phyloP scores from a whole-genome alignment of 2,888 invertebrate genomes.

The Campoplex capitator region DNA sequence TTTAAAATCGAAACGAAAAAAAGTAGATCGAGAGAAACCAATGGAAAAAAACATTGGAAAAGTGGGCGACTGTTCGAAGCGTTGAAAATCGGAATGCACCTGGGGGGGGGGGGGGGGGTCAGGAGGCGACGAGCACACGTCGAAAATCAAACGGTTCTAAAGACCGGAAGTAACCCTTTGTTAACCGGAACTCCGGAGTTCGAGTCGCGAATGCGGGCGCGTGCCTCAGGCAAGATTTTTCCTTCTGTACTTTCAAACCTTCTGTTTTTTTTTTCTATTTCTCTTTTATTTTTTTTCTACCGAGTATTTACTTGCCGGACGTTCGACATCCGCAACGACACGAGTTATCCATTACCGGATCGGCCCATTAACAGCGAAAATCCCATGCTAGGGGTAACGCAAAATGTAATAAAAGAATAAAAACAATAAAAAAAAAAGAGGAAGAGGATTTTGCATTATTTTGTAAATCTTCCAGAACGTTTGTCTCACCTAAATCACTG shows the following conservation, averaged over 20 bases:
- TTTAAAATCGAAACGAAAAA: not conserved
- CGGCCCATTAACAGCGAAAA: constrained; percentile 36
- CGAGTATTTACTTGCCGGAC: constrained; percentile 35
- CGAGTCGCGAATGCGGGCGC: constrained; percentile 79
- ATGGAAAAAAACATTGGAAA: not conserved
- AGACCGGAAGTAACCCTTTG: constrained; percentile 76
- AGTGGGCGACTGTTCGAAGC: not conserved
- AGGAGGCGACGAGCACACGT: not conserved
- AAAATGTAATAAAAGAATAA: not conserved
- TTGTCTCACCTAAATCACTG: too few species aligned
- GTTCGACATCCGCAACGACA: constrained; percentile 71
- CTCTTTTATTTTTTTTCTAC: not conserved
- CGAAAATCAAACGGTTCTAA: constrained; percentile 2
- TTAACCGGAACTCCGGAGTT: constrained; percentile 70
- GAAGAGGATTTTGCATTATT: not conserved
- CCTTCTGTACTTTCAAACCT: constrained; percentile 36
- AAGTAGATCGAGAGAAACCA: not conserved
- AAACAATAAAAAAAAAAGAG: not conserved
- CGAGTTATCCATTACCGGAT: constrained; percentile 79
- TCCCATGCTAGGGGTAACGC: not conserved
- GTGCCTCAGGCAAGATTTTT: constrained; percentile 74
- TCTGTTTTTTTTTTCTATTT: constrained; percentile 10
- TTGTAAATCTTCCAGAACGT: not conserved
- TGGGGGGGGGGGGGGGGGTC: constrained; percentile 27
- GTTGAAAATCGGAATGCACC: constrained; percentile 6